These are phyloP conservation scores for Tenualosa thibaudeaui DNA, from an alignment of 2,797 vertebrate species.

Conservation along the genomic window DNA sequence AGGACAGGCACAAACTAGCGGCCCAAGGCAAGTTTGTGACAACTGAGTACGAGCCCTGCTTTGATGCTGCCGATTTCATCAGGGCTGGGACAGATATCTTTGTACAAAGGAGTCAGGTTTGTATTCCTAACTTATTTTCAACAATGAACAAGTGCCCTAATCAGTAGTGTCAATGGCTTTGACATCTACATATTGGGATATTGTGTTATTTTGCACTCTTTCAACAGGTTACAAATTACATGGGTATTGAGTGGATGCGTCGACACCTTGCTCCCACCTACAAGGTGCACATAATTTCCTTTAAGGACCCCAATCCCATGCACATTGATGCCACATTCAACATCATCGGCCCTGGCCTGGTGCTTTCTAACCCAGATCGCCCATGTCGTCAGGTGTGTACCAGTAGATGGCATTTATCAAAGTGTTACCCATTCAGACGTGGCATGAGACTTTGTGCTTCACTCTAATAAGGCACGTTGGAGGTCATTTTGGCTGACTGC, in stretches of 20 bases:
- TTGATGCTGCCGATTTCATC: slow-evolving; percentile 98
- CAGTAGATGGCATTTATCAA: neutral
- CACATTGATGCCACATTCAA: slow-evolving; percentile 99
- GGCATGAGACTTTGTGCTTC: neutral
- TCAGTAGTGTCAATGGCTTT: too few relatives aligned
- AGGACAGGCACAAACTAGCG: slow-evolving; percentile 94
- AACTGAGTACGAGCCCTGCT: slow-evolving; percentile 96
- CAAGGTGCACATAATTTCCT: slow-evolving; percentile 90
- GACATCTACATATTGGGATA: too few relatives aligned
- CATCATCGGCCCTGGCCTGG: slow-evolving; percentile 96
- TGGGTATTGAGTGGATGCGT: slow-evolving; percentile 98
- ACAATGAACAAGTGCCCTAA: neutral
- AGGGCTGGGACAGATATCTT: slow-evolving; percentile 96
- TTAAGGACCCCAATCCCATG: slow-evolving; percentile 98
- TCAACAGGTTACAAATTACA: slow-evolving; percentile 90
- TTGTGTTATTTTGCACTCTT: neutral
- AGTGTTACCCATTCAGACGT: neutral
- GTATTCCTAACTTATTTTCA: neutral
- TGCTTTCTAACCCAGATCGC: slow-evolving; percentile 95
- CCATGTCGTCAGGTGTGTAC: slow-evolving; percentile 88
- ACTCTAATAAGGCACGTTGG: neutral
- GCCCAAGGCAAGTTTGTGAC: slow-evolving; percentile 97
- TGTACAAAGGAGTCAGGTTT: slow-evolving; percentile 96
- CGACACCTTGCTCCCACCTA: slow-evolving; percentile 94
- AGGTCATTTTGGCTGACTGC: neutral